These are phyloP conservation scores for Ennomos erosarius DNA, from an alignment of 2,888 invertebrate genomes.

Conservation along the genomic window DNA sequence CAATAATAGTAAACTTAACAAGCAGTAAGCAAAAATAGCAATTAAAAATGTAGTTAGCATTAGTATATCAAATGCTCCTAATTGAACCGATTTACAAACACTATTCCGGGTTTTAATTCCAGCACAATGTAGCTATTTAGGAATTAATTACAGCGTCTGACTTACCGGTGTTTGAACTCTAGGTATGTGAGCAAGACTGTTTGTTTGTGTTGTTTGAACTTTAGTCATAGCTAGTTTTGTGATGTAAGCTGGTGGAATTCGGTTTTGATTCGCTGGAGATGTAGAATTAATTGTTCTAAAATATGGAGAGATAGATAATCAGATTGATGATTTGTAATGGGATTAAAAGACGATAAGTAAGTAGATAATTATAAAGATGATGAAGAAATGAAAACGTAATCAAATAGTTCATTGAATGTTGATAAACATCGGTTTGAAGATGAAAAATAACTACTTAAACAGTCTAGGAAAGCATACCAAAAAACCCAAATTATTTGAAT, in stretches of 20 bases:
- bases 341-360: no score
- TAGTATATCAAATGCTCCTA: constrained; percentile 39
- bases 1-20: no score
- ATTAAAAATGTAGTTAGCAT: constrained; percentile 38
- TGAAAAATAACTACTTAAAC: no score
- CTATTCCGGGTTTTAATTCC: constrained; percentile 41
- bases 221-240: constrained; percentile 27
- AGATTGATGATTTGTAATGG: no score
- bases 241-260: constrained; percentile 14
- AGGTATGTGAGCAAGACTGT: constrained; percentile 52
- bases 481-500: no score
- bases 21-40: background rate
- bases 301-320: no score
- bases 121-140: constrained; percentile 62
- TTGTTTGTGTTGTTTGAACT: constrained; percentile 50
- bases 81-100: constrained; percentile 45
- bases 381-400: no score
- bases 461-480: no score
- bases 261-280: constrained; percentile 12
- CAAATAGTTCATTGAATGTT: no score
- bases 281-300: no score
- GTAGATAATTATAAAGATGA: no score
- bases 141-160: constrained; percentile 64
- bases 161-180: constrained; percentile 52
- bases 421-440: no score